A percentile compares a stretch with the other conserved stretches of the same genome.
Evolutionary conservation across 2,888 invertebrate species (phyloP).

Genomic region (Hyppa rectilinea): DNA sequence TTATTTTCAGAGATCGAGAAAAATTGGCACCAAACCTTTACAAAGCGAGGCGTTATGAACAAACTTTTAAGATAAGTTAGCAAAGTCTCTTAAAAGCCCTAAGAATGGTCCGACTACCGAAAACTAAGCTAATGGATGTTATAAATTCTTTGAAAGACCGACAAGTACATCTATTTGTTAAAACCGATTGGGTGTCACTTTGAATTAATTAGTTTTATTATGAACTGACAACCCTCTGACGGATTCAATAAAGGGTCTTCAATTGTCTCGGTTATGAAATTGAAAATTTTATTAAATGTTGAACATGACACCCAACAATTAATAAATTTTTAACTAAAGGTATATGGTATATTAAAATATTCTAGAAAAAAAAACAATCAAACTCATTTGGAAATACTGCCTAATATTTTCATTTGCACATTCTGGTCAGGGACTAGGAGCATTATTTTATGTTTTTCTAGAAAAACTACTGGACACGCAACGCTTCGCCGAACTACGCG

Average conservation of each 20-base stretch:
- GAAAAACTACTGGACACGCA: too few species aligned
- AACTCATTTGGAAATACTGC: background rate
- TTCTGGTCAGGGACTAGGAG: background rate
- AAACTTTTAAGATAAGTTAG: slow-evolving; percentile 51
- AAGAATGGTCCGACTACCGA: slow-evolving; percentile 47
- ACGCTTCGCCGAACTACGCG: background rate
- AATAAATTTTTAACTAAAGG: background rate
- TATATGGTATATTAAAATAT: background rate
- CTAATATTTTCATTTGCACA: background rate
- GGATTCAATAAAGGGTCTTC: slow-evolving; percentile 34
- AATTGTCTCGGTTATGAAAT: slow-evolving; percentile 11
- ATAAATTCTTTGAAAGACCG: slow-evolving; percentile 63
- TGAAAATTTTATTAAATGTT: slow-evolving; percentile 8
- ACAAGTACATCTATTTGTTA: slow-evolving; percentile 47
- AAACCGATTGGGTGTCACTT: slow-evolving; percentile 52
- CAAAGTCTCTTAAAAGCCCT: slow-evolving; percentile 32
- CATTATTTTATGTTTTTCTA: background rate
- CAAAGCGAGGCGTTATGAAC: slow-evolving; percentile 22
- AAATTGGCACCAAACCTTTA: slow-evolving; percentile 18
- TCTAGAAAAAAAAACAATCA: background rate
- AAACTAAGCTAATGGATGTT: slow-evolving; percentile 62
- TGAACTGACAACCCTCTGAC: slow-evolving; percentile 28
- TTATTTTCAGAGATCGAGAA: slow-evolving; percentile 5
- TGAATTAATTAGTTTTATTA: slow-evolving; percentile 51
- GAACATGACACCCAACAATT: too few species aligned